These are phyloP conservation scores for Pasiphila rectangulata DNA, from an alignment of 2,888 invertebrate species.

Conservation along the genomic window DNA sequence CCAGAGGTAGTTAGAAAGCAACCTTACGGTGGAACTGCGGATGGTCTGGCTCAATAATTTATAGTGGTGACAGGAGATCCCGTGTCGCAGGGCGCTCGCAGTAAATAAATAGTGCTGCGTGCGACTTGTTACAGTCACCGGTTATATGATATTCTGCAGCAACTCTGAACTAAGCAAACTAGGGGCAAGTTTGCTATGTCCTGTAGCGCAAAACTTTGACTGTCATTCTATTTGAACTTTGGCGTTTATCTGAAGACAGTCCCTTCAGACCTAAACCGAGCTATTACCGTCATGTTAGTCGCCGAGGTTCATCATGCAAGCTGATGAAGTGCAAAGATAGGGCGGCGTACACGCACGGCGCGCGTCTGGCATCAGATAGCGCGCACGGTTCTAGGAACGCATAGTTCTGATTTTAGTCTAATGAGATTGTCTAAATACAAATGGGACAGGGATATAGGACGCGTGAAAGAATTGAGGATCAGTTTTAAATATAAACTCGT, in stretches of 20 bases:
- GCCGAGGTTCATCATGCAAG: constrained; percentile 32
- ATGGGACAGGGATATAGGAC: constrained; percentile 2
- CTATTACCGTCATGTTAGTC: constrained; percentile 17
- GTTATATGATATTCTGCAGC: constrained; percentile 61
- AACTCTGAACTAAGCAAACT: constrained; percentile 27
- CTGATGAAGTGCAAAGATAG: constrained; percentile 44
- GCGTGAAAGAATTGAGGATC: no score
- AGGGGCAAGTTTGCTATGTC: constrained; percentile 5
- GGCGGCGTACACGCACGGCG: constrained; percentile 53
- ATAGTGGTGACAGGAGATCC: constrained; percentile 60
- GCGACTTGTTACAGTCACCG: constrained; percentile 41
- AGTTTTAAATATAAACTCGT: no score
- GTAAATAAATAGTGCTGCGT: constrained; percentile 62
- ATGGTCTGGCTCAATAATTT: constrained; percentile 57
- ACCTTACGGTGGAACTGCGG: constrained; percentile 28
- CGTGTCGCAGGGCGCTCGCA: constrained; percentile 43
- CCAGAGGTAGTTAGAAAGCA: constrained; percentile 37
- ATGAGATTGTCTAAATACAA: constrained; percentile 14
- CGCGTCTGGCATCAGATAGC: constrained; percentile 58
- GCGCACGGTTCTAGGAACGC: constrained; percentile 35
- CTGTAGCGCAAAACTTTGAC: background rate
- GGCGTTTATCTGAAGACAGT: no score
- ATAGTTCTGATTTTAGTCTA: constrained; percentile 22
- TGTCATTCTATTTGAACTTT: no score
- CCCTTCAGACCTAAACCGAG: constrained; percentile 4